phyloP scores from a whole-genome alignment of 2,797 vertebrate genomes.

The Alectoris magna region DNA sequence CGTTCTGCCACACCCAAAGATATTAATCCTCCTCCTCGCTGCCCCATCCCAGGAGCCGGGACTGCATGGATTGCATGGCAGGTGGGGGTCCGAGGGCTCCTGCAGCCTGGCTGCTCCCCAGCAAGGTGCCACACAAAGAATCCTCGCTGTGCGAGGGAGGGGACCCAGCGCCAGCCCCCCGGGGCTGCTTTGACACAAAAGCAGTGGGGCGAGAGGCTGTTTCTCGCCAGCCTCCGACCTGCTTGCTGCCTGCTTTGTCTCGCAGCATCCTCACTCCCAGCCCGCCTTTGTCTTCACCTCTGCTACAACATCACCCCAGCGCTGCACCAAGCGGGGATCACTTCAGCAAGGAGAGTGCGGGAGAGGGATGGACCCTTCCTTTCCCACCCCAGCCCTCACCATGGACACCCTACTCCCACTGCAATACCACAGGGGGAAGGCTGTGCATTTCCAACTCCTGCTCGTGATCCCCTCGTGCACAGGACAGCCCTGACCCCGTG shows the following conservation, averaged over 20 bases:
- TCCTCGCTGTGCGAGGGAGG: background rate
- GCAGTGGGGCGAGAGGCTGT: fast-evolving
- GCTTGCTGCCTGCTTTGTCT: slow-evolving; percentile 43
- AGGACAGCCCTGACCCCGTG: fast-evolving
- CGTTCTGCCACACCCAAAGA: background rate
- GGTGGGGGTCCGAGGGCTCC: background rate
- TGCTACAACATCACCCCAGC: fast-evolving
- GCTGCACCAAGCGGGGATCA: fast-evolving
- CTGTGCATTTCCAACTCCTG: background rate
- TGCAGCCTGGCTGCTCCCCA: background rate
- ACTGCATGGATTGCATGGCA: background rate
- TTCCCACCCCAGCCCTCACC: fast-evolving
- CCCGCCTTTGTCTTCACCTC: slow-evolving; percentile 41
- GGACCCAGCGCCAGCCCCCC: fast-evolving
- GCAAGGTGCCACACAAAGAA: background rate
- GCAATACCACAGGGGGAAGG: background rate
- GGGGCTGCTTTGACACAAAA: background rate
- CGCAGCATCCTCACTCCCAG: background rate
- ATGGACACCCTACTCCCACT: background rate
- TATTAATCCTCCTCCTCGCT: background rate
- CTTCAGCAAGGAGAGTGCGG: too few species aligned
- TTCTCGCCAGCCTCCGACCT: background rate
- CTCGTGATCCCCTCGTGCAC: fast-evolving
- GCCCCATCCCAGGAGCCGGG: background rate
- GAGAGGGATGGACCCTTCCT: background rate